These are phyloP conservation scores for Drosophila sturtevanti DNA, from an alignment of 1,140 invertebrate genomes.

Conservation along the genomic window DNA sequence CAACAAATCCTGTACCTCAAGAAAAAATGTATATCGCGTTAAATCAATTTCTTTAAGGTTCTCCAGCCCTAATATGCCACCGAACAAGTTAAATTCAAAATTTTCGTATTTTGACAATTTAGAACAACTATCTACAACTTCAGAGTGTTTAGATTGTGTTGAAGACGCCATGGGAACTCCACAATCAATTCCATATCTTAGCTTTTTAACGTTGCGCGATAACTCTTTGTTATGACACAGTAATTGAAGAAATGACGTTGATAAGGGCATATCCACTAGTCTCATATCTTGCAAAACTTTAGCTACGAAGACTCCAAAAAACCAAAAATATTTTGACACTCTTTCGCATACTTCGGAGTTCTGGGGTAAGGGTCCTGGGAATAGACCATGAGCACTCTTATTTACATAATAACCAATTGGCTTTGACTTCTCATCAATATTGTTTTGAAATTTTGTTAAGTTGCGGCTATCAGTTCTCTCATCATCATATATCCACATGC, in stretches of 20 bases:
- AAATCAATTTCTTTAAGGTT: constrained; percentile 94
- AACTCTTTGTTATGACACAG: constrained; percentile 94
- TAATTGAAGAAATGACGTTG: constrained; percentile 96
- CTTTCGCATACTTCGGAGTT: constrained; percentile 90
- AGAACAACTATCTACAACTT: constrained; percentile 82
- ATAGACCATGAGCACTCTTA: constrained; percentile 92
- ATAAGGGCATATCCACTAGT: constrained; percentile 97
- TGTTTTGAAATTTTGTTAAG: constrained; percentile 9
- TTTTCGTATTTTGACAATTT: constrained; percentile 82
- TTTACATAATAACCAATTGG: constrained; percentile 95
- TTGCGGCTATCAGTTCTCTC: constrained; percentile 38
- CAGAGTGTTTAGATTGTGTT: constrained; percentile 89
- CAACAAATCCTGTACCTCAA: constrained; percentile 89
- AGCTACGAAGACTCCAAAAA: constrained; percentile 97
- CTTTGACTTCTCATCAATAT: constrained; percentile 86
- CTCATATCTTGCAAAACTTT: constrained; percentile 98
- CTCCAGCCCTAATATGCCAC: constrained; percentile 88
- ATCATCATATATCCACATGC: constrained; percentile 96
- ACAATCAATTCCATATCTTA: constrained; percentile 84
- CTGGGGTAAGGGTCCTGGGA: constrained; percentile 96
- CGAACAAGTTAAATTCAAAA: constrained; percentile 84
- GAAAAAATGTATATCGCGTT: constrained; percentile 88
- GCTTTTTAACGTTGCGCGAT: constrained; percentile 78
- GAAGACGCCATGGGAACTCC: constrained; percentile 89
- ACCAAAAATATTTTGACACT: constrained; percentile 93